Percentiles rank a stretch among this genome's conserved stretches.
These are phyloP conservation scores for Diabrotica virgifera DNA, from an alignment of 1,140 invertebrate genomes.

Conservation along the genomic window DNA sequence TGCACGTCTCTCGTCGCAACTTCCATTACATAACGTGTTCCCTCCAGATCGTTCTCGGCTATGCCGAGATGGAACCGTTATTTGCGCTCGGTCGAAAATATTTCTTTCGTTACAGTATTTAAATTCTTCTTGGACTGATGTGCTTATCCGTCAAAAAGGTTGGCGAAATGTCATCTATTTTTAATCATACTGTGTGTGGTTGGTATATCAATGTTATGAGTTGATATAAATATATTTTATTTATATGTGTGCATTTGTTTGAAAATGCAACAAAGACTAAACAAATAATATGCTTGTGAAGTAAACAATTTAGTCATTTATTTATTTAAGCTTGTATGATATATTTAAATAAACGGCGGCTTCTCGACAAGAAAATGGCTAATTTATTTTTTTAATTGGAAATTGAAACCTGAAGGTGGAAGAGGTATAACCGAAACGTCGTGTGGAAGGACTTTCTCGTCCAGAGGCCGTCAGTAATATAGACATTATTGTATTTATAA, in stretches of 20 bases:
- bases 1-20: no score
- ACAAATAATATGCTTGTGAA: constrained; percentile 20
- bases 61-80: no score
- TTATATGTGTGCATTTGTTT: constrained; percentile 47
- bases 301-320: constrained; percentile 18
- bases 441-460: not conserved
- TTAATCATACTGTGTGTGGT: constrained; percentile 52
- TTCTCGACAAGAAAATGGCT: no score
- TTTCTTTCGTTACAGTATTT: no score
- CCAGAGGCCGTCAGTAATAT: no score
- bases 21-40: no score
- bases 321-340: constrained; percentile 22
- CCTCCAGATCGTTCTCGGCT: no score
- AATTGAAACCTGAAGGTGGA: no score
- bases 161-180: constrained; percentile 40
- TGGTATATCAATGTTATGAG: constrained; percentile 50
- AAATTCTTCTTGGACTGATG: not conserved
- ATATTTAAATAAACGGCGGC: not conserved
- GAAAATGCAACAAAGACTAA: constrained; percentile 43
- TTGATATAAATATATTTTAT: constrained; percentile 43
- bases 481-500: no score
- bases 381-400: no score
- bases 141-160: constrained; percentile 25
- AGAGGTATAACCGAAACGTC: no score
- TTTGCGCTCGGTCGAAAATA: no score